Evolutionary conservation across 2,888 invertebrate genomes (phyloP).

Genomic region (Lasioglossum marginatum): DNA sequence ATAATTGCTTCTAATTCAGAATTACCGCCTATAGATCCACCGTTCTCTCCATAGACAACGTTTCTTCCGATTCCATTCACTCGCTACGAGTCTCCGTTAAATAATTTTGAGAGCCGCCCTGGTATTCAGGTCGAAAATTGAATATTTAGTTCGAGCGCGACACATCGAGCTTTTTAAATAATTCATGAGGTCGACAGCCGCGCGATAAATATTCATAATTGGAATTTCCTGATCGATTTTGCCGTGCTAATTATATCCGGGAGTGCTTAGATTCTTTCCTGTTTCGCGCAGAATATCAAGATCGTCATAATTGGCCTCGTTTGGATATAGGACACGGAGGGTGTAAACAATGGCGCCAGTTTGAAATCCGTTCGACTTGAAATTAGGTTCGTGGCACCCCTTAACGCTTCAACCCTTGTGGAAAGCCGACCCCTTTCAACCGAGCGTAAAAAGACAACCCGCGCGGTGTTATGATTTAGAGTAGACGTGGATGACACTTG

Average conservation of each 20-base stretch:
- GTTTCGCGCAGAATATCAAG: neutral
- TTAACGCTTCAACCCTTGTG: neutral
- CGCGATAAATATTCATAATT: conserved; percentile 12
- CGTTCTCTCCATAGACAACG: neutral
- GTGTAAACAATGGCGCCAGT: neutral
- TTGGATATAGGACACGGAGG: too few relatives aligned
- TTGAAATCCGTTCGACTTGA: conserved; percentile 19
- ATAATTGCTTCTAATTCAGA: neutral
- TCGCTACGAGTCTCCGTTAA: neutral
- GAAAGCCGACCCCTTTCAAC: conserved; percentile 40
- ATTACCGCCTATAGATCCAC: neutral
- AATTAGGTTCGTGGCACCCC: conserved; percentile 25
- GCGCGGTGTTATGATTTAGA: conserved; percentile 61
- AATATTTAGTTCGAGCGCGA: neutral
- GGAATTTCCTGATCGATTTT: neutral
- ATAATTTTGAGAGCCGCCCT: neutral
- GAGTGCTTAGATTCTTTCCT: neutral
- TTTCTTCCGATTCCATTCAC: neutral
- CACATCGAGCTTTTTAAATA: conserved; percentile 7
- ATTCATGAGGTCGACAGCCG: neutral
- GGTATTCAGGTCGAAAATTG: conserved; percentile 9
- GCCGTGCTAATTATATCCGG: neutral
- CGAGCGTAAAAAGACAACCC: conserved; percentile 59
- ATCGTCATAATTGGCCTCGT: neutral
- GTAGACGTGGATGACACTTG: conserved; percentile 67